Evolutionary conservation across 2,113 vertebrate species (phyloP), one percentile per base, ranked within the genome.

Genomic region (Ranitomeya imitator): DNA sequence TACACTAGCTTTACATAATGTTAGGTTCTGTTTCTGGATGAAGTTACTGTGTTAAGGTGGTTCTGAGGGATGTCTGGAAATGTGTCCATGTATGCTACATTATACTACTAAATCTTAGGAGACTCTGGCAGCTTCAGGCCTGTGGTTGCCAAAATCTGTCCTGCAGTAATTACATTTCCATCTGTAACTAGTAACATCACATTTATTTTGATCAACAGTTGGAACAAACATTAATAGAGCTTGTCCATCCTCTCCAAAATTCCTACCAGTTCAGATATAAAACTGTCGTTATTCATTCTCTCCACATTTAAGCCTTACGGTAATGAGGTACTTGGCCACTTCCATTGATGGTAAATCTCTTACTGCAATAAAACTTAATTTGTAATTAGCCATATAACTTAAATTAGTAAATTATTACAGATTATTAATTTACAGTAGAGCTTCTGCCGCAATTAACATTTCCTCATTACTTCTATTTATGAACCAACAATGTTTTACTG

Each of bases 161-260:
- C 19, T 67, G 12, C 19, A 83, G 26, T 67, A 79, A 86, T 86
- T 78, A 60, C 54, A 85, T 59, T 74, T 69, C 16, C 65, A 16
- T 51, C 31, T 83, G 81, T 31, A 83, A 83, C 55, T 12, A 71
- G 61, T 19, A 16, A 52, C 71, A 85, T 57, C 67, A 57, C 52
- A 73, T 85, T 57, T 85, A 85, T 59, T 59, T 85, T 59, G 18
- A 86, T 79, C 76, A 86, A 79, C 73, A 79, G 37, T 79, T 79
- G 85, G 85, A 86, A 78, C 85, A 86, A 79, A 86, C 76, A 86
- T 65, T 65, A 63, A 79, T 79, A 85, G 67, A 71, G 83, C 52
- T 71, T 65, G 57, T 60, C 85, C 74, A 77, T 51, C 74, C 85
- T 51, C 79, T 63, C 85, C 85, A 78, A 52, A 65, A 65, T 63